Percentiles rank a stretch among this genome's conserved stretches.
phyloP scores from a whole-genome alignment of 2,113 vertebrate species.

The Trinectes maculatus region DNA sequence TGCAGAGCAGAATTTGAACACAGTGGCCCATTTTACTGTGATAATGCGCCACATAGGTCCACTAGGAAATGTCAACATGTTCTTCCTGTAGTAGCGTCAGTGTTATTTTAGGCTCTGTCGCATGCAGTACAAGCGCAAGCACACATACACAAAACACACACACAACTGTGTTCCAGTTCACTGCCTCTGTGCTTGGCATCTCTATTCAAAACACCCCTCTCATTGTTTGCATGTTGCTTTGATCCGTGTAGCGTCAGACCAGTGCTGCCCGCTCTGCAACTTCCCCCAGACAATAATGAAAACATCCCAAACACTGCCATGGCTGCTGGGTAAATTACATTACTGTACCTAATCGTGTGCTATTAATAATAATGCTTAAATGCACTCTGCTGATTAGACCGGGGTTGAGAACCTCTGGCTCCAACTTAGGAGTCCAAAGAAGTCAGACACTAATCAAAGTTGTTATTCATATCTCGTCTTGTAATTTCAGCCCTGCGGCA shows the following conservation, averaged over 20 bases:
- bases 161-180: conserved; percentile 63
- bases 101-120: conserved; percentile 71
- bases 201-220: conserved; percentile 63
- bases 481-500: conserved; percentile 12
- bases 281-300: conserved; percentile 74
- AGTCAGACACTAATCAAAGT: conserved; percentile 11
- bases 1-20: conserved; percentile 38
- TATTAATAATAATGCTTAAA: conserved; percentile 73
- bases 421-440: conserved; percentile 25
- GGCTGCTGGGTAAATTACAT: conserved; percentile 58
- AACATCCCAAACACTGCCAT: conserved; percentile 72
- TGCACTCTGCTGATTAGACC: conserved; percentile 48
- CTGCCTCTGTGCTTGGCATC: conserved; percentile 50
- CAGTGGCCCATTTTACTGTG: conserved; percentile 57
- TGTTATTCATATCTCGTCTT: conserved; percentile 32
- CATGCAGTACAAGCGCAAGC: conserved; percentile 15
- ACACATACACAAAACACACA: conserved; percentile 3
- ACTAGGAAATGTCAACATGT: conserved; percentile 67
- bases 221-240: conserved; percentile 69
- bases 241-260: conserved; percentile 66
- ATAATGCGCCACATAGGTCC: conserved; percentile 50
- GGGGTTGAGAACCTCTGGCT: conserved; percentile 35
- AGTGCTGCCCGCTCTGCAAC: conserved; percentile 62
- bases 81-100: conserved; percentile 50
- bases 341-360: conserved; percentile 64